These are phyloP conservation scores for Hylia prasina DNA, from an alignment of 2,113 vertebrate genomes.

Conservation along the genomic window DNA sequence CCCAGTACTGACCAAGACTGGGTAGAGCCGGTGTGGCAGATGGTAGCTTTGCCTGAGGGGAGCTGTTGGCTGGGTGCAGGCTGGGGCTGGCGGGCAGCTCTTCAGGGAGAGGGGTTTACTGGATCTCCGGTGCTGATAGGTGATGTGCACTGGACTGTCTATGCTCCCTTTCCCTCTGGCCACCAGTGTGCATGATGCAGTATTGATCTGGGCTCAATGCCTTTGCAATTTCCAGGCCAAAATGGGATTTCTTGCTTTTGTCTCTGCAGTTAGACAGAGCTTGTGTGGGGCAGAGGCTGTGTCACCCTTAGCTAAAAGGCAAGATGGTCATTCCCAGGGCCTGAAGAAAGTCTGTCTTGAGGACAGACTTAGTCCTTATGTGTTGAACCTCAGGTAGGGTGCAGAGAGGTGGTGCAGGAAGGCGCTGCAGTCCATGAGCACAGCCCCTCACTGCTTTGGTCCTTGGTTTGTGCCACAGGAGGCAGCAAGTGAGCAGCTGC, in stretches of 20 bases:
- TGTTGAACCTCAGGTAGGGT: neutral
- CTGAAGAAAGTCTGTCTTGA: neutral
- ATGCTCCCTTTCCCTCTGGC: neutral
- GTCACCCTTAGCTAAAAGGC: neutral
- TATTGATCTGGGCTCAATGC: neutral
- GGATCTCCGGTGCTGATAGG: neutral
- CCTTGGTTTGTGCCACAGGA: neutral
- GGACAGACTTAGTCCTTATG: neutral
- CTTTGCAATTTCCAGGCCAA: neutral
- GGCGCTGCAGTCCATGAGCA: fast-evolving
- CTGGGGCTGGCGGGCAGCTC: neutral
- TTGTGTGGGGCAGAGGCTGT: neutral
- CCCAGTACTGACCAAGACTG: constrained; percentile 38
- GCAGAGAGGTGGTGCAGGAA: neutral
- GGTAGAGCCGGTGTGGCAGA: constrained; percentile 4
- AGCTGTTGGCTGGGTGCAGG: neutral
- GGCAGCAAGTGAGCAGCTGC: neutral
- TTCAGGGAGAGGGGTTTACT: neutral
- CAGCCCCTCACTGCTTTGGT: neutral
- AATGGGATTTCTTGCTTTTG: neutral
- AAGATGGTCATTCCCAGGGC: neutral
- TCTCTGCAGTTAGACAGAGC: neutral
- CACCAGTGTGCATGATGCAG: neutral
- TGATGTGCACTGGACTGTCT: neutral
- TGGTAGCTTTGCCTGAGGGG: neutral